Evolutionary conservation across 2,888 invertebrate species (phyloP).

Genomic region (Psylliodes chrysocephalus): DNA sequence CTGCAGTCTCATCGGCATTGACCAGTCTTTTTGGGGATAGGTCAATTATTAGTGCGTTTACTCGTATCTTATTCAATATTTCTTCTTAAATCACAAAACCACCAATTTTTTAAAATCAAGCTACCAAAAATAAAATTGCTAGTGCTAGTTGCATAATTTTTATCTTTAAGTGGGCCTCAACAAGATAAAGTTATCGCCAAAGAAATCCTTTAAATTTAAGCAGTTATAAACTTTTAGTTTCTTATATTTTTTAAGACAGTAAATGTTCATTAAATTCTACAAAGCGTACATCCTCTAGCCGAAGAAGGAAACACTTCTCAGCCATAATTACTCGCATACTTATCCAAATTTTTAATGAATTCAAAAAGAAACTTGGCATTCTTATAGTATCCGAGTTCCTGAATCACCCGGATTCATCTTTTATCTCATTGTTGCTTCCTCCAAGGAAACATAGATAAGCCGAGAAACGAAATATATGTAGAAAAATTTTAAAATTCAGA

Average conservation of each 20-base stretch:
- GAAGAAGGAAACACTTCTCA: conserved; percentile 17
- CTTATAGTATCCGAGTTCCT: conserved; percentile 9
- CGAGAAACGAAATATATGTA: conserved; percentile 25
- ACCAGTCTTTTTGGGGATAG: too few species aligned
- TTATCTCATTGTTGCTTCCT: conserved; percentile 20
- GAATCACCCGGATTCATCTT: conserved; percentile 13
- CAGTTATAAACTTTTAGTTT: too few species aligned
- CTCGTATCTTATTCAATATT: too few species aligned
- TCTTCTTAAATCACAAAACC: too few species aligned
- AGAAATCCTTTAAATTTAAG: too few species aligned
- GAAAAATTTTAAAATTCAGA: conserved; percentile 46
- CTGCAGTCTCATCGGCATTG: too few species aligned
- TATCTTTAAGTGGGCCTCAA: too few species aligned
- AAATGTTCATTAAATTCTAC: conserved; percentile 4
- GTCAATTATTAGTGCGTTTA: too few species aligned
- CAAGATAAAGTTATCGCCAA: too few species aligned
- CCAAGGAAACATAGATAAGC: conserved; percentile 30
- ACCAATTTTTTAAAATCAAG: too few species aligned
- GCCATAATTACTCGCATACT: conserved; percentile 27
- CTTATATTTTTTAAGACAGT: neutral
- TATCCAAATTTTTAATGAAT: conserved; percentile 22
- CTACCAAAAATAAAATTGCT: too few species aligned
- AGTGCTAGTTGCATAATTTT: too few species aligned
- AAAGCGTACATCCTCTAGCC: conserved; percentile 16
- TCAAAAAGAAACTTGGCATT: conserved; percentile 16